Evolutionary conservation across 2,113 vertebrate species (phyloP).

Genomic region (Ictalurus furcatus): DNA sequence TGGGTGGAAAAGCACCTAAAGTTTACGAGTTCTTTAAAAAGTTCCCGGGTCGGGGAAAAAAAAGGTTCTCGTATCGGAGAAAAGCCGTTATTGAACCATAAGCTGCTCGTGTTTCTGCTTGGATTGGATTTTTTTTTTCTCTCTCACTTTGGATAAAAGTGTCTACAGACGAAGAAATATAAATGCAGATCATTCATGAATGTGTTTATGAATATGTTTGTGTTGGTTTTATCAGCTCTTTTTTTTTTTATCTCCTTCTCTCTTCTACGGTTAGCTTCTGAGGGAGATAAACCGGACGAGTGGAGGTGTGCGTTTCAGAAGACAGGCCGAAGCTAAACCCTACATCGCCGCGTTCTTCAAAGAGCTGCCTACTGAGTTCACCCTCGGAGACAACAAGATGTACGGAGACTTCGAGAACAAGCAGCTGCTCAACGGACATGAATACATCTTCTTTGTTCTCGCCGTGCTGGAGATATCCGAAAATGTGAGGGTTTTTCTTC

Average conservation of each 20-base stretch:
- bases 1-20: not conserved
- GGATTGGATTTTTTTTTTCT: not conserved
- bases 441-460: conserved; percentile 96
- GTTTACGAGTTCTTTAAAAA: not conserved
- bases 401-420: conserved; percentile 97
- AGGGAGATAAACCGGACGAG: conserved; percentile 94
- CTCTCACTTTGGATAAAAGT: not conserved
- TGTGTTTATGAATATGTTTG: no score
- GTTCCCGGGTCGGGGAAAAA: not conserved
- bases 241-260: not conserved
- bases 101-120: not conserved
- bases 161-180: not conserved
- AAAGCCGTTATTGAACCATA: not conserved
- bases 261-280: conserved; percentile 79
- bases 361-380: conserved; percentile 93
- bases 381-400: conserved; percentile 87
- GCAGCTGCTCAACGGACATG: conserved; percentile 92
- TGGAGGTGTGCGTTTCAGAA: conserved; percentile 85
- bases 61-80: not conserved
- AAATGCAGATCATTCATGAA: no score
- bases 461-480: conserved; percentile 94
- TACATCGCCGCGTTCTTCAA: conserved; percentile 96
- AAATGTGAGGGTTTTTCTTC: conserved; percentile 77
- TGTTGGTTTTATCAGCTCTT: not conserved
- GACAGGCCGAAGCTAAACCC: conserved; percentile 89